A percentile compares a stretch with the other conserved stretches of the same genome.
These are phyloP conservation scores for Stichodactyla mertensii DNA, from an alignment of 64 coral and sea anemone species.

Conservation along the genomic window DNA sequence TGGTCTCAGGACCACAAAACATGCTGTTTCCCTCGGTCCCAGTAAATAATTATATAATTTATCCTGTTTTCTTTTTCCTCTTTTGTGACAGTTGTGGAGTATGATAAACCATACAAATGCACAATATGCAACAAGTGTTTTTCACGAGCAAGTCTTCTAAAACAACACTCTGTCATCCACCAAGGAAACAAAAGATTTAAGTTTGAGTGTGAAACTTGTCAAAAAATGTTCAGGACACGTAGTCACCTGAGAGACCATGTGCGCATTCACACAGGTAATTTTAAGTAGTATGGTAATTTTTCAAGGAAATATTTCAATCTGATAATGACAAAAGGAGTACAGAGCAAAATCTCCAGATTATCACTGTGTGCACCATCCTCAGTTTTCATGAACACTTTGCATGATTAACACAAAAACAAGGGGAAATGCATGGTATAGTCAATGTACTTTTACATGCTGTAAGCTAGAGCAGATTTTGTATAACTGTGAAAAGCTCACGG, in stretches of 20 bases:
- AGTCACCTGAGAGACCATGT: constrained; percentile 95
- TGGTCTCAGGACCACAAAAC: no score
- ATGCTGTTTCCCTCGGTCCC: no score
- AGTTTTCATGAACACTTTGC: no score
- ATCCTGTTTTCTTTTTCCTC: background rate
- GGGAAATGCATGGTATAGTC: no score
- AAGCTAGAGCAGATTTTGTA: no score
- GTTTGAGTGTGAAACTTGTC: constrained; percentile 91
- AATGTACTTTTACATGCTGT: no score
- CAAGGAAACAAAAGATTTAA: constrained; percentile 95
- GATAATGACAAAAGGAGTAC: background rate
- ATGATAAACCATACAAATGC: constrained; percentile 68
- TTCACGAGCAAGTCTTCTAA: constrained; percentile 80
- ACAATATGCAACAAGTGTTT: constrained; percentile 79
- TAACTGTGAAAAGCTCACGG: no score
- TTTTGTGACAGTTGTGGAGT: background rate
- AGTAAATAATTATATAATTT: no score
- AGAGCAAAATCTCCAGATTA: no score
- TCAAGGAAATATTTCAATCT: background rate
- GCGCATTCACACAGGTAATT: constrained; percentile 99
- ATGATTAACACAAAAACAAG: no score
- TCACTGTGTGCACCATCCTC: no score
- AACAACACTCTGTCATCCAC: constrained; percentile 96
- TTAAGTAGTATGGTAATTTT: background rate
- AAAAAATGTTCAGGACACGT: constrained; percentile 88